Evolutionary conservation across 2,888 invertebrate species (phyloP), one percentile per base, ranked within the genome.

Genomic region (Opisthograptis luteolata): DNA sequence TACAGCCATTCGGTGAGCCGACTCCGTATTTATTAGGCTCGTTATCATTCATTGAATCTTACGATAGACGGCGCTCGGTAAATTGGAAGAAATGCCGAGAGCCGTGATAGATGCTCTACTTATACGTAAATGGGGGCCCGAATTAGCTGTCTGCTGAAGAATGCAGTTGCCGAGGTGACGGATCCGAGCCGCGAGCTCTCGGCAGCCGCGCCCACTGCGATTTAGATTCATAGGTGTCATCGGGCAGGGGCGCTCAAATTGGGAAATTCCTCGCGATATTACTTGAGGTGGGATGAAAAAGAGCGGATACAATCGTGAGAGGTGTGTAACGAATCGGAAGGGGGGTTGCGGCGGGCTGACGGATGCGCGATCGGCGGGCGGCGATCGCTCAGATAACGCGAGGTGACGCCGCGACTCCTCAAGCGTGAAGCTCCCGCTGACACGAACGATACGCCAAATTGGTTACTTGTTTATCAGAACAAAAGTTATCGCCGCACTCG

Each of bases 31-130:
- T 89, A 90, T 89, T 89, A 89, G 83, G 76, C 82, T 87, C 88
- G 87, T 89, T 90, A 90, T 89, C 90, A 85, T 87, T 87, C 88
- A 87, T 88, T 87, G 88, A 86, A 90, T 90, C 89, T 87, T 79
- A 73, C 79, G 81, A 84, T 83, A 82, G 84, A 76, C 75, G 73
- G 75, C 76, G 74, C 79, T 78, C 69, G 76, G 82, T 82, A 76
- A 79, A 82, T 82, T 81, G 82, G 81, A 76, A 82, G 82, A 79
- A 81, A 81, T 72, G 80, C 75, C 73, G 79, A 74, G 76, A 73
- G 68, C 54, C 66, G 76, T 87, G 88, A 88, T 87, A 74, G 85
- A 89, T 87, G 83, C 76, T 70, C 72, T 79, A 77, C 82, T 81
- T 86, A 81, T 86, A 87, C 85, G 87, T 79, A 81, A 84, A 82